Evolutionary conservation across 2,888 invertebrate genomes (phyloP).

Genomic region (Abrostola triplasia): DNA sequence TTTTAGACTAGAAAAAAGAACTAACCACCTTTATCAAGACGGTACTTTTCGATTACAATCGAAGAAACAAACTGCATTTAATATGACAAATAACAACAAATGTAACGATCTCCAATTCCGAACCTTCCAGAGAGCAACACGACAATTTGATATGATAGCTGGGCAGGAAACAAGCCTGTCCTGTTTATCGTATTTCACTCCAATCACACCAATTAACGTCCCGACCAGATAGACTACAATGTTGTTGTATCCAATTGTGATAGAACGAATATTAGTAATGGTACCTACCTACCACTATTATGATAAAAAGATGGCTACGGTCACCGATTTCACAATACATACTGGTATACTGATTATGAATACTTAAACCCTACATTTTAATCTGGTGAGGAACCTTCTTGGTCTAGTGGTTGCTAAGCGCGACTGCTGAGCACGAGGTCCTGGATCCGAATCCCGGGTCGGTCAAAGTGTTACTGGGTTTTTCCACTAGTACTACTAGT

Average conservation of each 20-base stretch:
- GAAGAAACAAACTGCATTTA: not conserved
- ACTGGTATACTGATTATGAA: too few relatives aligned
- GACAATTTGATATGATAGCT: conserved; percentile 66
- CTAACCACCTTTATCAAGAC: too few relatives aligned
- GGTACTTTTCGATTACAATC: too few relatives aligned
- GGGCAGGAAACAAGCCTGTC: conserved; percentile 74
- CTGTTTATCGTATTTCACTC: conserved; percentile 72
- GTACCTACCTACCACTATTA: too few relatives aligned
- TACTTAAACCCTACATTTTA: not conserved
- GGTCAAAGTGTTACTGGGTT: too few relatives aligned
- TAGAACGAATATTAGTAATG: conserved; percentile 19
- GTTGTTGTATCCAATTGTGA: conserved; percentile 33
- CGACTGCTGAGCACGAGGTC: too few relatives aligned
- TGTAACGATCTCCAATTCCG: conserved; percentile 40
- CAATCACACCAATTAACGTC: conserved; percentile 64
- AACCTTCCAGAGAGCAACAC: conserved; percentile 46
- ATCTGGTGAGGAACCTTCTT: not conserved
- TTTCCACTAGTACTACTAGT: too few relatives aligned
- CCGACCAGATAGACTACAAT: conserved; percentile 44
- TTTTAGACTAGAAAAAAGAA: too few relatives aligned
- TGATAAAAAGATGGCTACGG: not conserved
- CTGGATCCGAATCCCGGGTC: too few relatives aligned
- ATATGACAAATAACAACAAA: conserved; percentile 27
- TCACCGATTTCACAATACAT: too few relatives aligned
- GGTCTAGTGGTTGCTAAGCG: too few relatives aligned